Base-by-base conservation (phyloP, 2,888 invertebrate genomes). In the Dynastes maya region DNA sequence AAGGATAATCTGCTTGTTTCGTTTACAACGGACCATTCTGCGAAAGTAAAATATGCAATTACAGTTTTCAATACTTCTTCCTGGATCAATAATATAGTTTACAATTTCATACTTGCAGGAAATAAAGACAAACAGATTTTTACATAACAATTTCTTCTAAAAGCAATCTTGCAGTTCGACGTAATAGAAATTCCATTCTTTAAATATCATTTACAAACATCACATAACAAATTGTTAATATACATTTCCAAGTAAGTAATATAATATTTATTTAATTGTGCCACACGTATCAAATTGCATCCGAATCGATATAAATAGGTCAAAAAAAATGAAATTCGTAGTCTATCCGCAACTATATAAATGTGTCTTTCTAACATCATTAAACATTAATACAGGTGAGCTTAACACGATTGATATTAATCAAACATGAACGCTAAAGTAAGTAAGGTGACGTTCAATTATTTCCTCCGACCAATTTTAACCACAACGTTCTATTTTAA, bases 291-390 rank as follows among this genome's bases (percentile, higher is more conserved):
- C 40, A 40, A 40, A 22, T 72, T 72, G 16, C 72, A 58, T 40
- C 22, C 58, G 58, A 72, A 72, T 58, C 72, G 51, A 72, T 72
- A 27, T 37, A 72, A 58, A 72, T 72, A 58, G 72, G 72, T 22
- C 58, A 37, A 6, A 32, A 40, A 61, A 58, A 58, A 51, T 51
- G 27, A 68, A 67, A 72, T 37, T 61, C 29, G 40, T 58, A 11
- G 16, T 22, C 6, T 58, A 70, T 1, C 53, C 40, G 40, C 22
- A 16, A 72, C 16, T 72, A 72, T 72, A 72, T 72, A 72, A 72
- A 37, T 37, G 72, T 58, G 22, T 13, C 11, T 9, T 11, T 13
- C 22, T 16, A 72, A 61, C 22, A 58, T 58, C 22, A 37, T 55
- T 27, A 58, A 72, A 58, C 58, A 72, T n/a, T 49, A 72, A 58